Conservation (phyloP, 2,797 vertebrate genomes). For the Peromyscus nudipes region DNA sequence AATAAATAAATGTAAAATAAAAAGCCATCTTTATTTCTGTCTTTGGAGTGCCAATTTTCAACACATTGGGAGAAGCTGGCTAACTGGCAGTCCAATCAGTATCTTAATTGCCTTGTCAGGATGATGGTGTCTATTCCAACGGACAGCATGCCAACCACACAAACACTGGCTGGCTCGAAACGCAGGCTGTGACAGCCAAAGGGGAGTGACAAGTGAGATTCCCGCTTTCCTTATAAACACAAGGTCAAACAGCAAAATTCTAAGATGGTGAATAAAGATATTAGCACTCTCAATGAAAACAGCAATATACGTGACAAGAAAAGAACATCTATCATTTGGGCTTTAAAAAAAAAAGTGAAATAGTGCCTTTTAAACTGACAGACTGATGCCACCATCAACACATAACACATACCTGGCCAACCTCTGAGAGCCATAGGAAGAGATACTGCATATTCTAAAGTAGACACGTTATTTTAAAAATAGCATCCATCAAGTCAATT, state of each 20-base stretch:
- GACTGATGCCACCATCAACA: constrained; percentile 15
- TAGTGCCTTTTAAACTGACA: constrained; percentile 47
- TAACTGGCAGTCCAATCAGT: neutral
- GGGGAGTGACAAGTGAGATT: constrained; percentile 42
- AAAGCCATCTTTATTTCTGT: constrained; percentile 15
- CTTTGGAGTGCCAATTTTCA: constrained; percentile 12
- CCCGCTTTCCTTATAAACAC: constrained; percentile 59
- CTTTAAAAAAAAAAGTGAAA: constrained; percentile 42
- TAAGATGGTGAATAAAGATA: constrained; percentile 64
- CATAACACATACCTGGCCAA: constrained; percentile 56
- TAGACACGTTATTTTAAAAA: neutral
- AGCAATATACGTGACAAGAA: constrained; percentile 42
- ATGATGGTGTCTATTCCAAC: neutral
- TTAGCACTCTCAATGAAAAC: constrained; percentile 57
- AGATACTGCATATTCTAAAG: constrained; percentile 17
- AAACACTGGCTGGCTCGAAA: constrained; percentile 50
- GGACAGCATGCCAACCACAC: neutral
- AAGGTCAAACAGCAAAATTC: constrained; percentile 47
- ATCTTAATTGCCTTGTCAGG: neutral
- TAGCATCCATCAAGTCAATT: neutral
- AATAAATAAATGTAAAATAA: neutral
- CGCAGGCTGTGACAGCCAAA: constrained; percentile 45
- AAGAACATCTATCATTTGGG: constrained; percentile 24
- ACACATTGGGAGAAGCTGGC: neutral
- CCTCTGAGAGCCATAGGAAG: constrained; percentile 25